Base-by-base conservation (phyloP, 2,113 vertebrate genomes). In the Oncorhynchus tshawytscha region DNA sequence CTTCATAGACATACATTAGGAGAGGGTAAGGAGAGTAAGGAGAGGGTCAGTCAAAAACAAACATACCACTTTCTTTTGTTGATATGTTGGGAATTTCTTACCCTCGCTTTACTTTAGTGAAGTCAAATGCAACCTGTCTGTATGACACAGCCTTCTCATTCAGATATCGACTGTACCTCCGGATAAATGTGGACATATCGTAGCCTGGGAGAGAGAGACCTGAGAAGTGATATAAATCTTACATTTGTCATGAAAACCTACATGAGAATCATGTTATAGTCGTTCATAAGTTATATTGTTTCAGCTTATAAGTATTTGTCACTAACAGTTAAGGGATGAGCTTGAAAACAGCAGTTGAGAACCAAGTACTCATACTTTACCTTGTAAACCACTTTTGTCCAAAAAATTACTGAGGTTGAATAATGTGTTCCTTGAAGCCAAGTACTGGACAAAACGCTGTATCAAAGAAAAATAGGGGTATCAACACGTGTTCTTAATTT, bases 391-490 rank as follows among this genome's bases (percentile, higher is more conserved):
- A 88, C 96, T 98, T 95, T 99, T 99, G 88, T 99, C 97, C 95
- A 99, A 94, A 94, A 99, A 99, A 91, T 99, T 99, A 92, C 97
- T 99, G 92, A 99, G 97, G 91, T 99, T 99, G 93, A 99, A 99
- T 82, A 99, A 89, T 75, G 97, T 99, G 87, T 99, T 99, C 94
- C 97, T 97, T 91, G 97, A 99, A 78, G 97, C 97, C 95, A 99
- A 88, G 92, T 99, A 99, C 83, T 99, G 97, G 92, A 99, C 97
- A 92, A 99, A 99, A 86, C 97, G 96, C 97, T 99, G 92, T 12
- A 91, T 87, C 51, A 87, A 20, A 92, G 79, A 73, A 5, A 13
- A 22, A 62, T 2, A 62, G 5, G 8, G 3, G 5, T 62, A 62
- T 62, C 59, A 62, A 62, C 9, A 3, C 51, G 16, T 16, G 15